Conservation (phyloP, 2,888 invertebrate genomes). For the Patella caerulea region DNA sequence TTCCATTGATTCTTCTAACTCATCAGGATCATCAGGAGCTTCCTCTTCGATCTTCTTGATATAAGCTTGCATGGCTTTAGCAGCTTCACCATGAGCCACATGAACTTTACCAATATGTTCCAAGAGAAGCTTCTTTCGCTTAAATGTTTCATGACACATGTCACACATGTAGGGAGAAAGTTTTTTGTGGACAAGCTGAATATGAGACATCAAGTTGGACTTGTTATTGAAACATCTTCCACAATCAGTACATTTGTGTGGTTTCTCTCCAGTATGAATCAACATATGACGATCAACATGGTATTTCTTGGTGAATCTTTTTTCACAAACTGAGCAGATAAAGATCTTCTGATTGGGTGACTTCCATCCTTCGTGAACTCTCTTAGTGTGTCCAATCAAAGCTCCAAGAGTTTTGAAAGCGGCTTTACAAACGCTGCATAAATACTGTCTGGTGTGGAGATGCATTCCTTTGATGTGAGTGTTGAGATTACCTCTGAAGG, state of each 20-base stretch:
- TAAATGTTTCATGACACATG: constrained; percentile 67
- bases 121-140: constrained; percentile 61
- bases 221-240: constrained; percentile 67
- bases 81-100: constrained; percentile 61
- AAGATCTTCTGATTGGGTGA: constrained; percentile 68
- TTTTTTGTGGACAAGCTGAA: constrained; percentile 64
- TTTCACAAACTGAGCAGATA: constrained; percentile 67
- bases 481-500: constrained; percentile 66
- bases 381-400: constrained; percentile 66
- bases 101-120: constrained; percentile 65
- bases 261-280: constrained; percentile 66
- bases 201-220: constrained; percentile 67
- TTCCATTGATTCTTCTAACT: constrained; percentile 43
- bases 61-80: constrained; percentile 58
- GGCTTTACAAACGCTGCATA: constrained; percentile 65
- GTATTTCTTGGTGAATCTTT: constrained; percentile 68
- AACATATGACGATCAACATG: constrained; percentile 67
- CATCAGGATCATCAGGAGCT: constrained; percentile 58
- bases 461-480: constrained; percentile 69
- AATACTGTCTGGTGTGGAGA: constrained; percentile 63
- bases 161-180: constrained; percentile 66
- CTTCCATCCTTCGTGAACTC: constrained; percentile 67
- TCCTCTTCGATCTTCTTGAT: constrained; percentile 59
- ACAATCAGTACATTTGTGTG: constrained; percentile 66
- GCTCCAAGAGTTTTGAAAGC: constrained; percentile 68